phyloP scores from a whole-genome alignment of 2,888 invertebrate genomes.

The Trichogramma evanescens region DNA sequence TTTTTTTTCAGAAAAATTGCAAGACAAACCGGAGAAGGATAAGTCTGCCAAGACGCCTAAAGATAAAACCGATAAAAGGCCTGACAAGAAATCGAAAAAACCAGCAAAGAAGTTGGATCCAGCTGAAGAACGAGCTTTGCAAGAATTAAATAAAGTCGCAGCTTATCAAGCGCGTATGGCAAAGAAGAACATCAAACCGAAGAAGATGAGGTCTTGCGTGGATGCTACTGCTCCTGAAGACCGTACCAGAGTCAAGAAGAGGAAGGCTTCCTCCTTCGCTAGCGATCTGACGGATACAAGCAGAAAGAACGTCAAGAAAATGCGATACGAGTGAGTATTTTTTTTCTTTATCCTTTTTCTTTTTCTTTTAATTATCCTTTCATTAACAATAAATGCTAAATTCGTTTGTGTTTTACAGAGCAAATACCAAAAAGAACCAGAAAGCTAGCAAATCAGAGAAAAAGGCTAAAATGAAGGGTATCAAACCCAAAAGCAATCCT shows the following conservation, averaged over 20 bases:
- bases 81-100: conserved; percentile 38
- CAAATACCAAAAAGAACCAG: conserved; percentile 34
- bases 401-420: conserved; percentile 25
- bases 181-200: conserved; percentile 67
- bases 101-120: conserved; percentile 51
- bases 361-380: neutral
- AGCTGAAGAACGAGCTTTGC: conserved; percentile 57
- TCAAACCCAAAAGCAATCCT: neutral
- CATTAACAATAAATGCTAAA: too few species aligned
- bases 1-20: conserved; percentile 32
- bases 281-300: conserved; percentile 77
- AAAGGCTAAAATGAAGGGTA: conserved; percentile 18
- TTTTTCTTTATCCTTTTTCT: too few species aligned
- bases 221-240: conserved; percentile 46
- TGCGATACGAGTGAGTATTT: conserved; percentile 57
- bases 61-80: conserved; percentile 1
- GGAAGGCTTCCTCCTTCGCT: conserved; percentile 70
- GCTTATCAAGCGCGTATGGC: conserved; percentile 74
- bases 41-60: conserved; percentile 27
- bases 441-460: conserved; percentile 25
- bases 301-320: conserved; percentile 64
- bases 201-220: conserved; percentile 58
- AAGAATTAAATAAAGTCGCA: conserved; percentile 66
- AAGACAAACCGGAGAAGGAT: conserved; percentile 37
- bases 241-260: conserved; percentile 36